Evolutionary conservation across 2,113 vertebrate genomes (phyloP).

Genomic region (Ovibos moschatus): DNA sequence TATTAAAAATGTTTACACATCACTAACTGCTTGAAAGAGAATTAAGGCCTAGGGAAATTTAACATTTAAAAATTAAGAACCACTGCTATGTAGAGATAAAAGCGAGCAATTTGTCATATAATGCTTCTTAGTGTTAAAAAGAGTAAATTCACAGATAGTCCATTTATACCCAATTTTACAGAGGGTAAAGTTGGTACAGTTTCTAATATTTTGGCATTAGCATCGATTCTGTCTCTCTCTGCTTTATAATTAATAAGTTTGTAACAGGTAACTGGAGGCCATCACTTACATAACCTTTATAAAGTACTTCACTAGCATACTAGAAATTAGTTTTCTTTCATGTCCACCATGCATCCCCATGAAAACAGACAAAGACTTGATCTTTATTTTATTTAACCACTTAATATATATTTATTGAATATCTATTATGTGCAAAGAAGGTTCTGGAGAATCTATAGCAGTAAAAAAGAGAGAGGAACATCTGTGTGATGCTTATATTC

Average conservation of each 20-base stretch:
- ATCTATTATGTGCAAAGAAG: neutral
- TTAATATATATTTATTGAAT: neutral
- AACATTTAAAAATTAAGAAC: neutral
- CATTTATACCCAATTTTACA: neutral
- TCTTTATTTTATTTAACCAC: neutral
- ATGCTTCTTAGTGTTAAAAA: neutral
- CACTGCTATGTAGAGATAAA: neutral
- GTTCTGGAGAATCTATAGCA: neutral
- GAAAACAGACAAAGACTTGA: neutral
- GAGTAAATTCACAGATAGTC: neutral
- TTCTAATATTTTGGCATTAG: neutral
- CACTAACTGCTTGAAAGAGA: constrained; percentile 34
- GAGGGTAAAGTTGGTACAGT: neutral
- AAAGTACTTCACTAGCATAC: neutral
- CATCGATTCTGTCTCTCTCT: neutral
- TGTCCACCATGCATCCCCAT: neutral
- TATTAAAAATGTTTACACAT: constrained; percentile 46
- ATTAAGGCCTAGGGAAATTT: neutral
- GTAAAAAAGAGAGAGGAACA: neutral
- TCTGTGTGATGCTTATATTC: neutral
- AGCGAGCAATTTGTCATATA: neutral
- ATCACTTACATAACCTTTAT: neutral
- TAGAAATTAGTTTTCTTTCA: neutral
- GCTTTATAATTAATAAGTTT: neutral
- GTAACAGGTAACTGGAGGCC: neutral